phyloP scores from a whole-genome alignment of 2,888 invertebrate species.

The Cenopis cana region DNA sequence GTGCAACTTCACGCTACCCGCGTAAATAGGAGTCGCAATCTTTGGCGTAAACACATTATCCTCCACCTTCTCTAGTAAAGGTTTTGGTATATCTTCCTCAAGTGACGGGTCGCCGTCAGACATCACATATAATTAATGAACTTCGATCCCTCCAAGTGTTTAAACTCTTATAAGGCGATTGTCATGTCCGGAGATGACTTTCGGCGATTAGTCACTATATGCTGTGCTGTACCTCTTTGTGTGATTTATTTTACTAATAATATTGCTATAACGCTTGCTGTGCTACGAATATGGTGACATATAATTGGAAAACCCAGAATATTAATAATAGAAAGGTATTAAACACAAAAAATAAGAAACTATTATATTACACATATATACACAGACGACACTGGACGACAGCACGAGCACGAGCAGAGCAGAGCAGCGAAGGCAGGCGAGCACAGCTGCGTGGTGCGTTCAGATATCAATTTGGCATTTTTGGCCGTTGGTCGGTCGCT shows the following conservation, averaged over 20 bases:
- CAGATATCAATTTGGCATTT: no score
- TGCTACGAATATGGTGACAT: neutral
- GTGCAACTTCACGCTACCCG: conserved; percentile 73
- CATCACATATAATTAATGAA: conserved; percentile 66
- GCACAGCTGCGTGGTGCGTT: no score
- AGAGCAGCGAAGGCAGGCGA: no score
- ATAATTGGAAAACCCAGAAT: neutral
- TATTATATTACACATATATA: conserved; percentile 12
- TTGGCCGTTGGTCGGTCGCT: no score
- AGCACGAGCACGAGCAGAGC: neutral
- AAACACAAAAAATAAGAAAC: conserved; percentile 14
- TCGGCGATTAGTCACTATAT: conserved; percentile 32
- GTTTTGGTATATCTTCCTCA: conserved; percentile 79
- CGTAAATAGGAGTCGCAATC: conserved; percentile 75
- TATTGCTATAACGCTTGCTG: neutral
- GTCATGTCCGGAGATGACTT: conserved; percentile 29
- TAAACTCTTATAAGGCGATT: conserved; percentile 35
- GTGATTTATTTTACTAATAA: conserved; percentile 1
- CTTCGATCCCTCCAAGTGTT: conserved; percentile 10
- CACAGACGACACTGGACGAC: neutral
- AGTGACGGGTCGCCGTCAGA: conserved; percentile 83
- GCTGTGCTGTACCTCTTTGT: conserved; percentile 41
- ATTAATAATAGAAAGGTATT: conserved; percentile 2
- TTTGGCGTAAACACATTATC: conserved; percentile 81
- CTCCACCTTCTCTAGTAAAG: conserved; percentile 69